Conservation (phyloP, 2,113 vertebrate species). For the Halcyon senegalensis region DNA sequence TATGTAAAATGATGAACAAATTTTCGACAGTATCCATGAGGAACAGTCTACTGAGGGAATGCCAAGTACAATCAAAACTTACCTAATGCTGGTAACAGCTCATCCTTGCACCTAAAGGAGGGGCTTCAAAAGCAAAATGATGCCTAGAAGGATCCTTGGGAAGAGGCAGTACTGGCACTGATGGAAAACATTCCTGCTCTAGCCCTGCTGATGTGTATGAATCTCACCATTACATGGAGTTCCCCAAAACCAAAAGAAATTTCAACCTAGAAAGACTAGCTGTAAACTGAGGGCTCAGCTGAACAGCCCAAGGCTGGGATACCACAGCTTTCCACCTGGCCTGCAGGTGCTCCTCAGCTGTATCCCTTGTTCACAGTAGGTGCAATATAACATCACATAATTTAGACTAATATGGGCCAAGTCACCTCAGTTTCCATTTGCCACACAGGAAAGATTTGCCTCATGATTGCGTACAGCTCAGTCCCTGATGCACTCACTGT, state of each 20-base stretch:
- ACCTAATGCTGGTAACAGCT: background rate
- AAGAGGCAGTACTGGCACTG: background rate
- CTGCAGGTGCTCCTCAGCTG: background rate
- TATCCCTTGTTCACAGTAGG: background rate
- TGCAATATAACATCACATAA: background rate
- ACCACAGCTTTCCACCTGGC: background rate
- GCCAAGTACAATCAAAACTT: background rate
- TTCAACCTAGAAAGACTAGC: background rate
- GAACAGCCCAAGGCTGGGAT: background rate
- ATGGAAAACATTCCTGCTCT: background rate
- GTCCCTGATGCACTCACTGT: background rate
- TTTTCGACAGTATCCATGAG: background rate
- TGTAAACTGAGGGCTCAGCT: background rate
- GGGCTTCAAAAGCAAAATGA: background rate
- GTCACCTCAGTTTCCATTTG: background rate
- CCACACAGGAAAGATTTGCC: background rate
- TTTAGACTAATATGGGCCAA: background rate
- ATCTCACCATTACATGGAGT: background rate
- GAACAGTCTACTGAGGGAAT: background rate
- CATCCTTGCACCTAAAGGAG: background rate
- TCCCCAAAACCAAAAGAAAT: background rate
- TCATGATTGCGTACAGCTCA: accelerated
- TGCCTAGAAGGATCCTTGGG: background rate
- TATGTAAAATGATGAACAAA: background rate
- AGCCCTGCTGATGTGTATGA: background rate